Evolutionary conservation across 2,113 vertebrate species (phyloP), one percentile per base, ranked within the genome.

Genomic region (Oryzias celebensis): DNA sequence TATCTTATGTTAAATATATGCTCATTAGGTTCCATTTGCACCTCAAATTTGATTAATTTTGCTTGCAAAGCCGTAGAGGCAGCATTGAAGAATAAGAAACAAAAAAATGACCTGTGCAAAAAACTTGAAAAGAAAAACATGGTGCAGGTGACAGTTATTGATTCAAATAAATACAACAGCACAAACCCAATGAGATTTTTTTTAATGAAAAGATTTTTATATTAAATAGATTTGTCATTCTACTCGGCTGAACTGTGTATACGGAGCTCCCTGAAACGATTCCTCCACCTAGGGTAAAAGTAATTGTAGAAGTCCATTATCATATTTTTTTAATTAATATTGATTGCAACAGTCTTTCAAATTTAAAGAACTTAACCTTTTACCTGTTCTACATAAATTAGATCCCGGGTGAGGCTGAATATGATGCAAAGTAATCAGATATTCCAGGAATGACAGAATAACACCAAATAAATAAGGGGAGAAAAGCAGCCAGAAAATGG

Each of bases 1-100:
- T 56, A 15, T 73, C 52, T 54, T 65, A 60, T 70, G 71, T 80
- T 54, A 79, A 62, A 78, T 60, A 66, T 52, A 60, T 43, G n/a
- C 45, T 77, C 61, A 62, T 53, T 17, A 77, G 44, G 20, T 48
- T 44, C 36, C 7, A 36, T 36, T 36, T 36, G 12, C 36, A 36
- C 36, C 36, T 36, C 36, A 36, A 36, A 36, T 36, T 12, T 36
- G 7, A 36, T 36, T 36, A 36, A 36, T 36, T 36, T 36, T 36
- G 12, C 36, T 36, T 36, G 36, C 10, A 36, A 36, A 36, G 10
- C 36, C 36, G 7, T 5, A 28, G 5, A 28, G 26, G 26, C 26
- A 28, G 26, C 5, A 28, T 28, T 28, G 12, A n/a, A 43, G 3
- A 36, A 36, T 8, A 10, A 36, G 15, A 43, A 50, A 45, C 6